These are phyloP conservation scores for Drosophila fuyamai DNA, from an alignment of 1,140 invertebrate genomes.

Conservation along the genomic window DNA sequence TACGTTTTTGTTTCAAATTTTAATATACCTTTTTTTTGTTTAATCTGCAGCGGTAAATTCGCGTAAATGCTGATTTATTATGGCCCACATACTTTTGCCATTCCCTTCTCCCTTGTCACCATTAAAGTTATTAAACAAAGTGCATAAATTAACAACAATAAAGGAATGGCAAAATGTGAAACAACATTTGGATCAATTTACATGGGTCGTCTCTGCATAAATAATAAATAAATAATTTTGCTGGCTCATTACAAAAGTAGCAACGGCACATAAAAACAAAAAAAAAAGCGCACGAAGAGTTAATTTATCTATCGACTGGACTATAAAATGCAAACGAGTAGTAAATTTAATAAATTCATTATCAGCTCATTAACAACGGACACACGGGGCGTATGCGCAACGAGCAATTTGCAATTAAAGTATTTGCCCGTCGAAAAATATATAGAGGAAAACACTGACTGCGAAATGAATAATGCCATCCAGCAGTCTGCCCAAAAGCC, in stretches of 20 bases:
- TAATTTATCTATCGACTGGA: constrained; percentile 56
- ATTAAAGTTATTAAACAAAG: constrained; percentile 75
- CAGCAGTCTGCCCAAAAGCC: constrained; percentile 17
- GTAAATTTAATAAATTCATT: constrained; percentile 83
- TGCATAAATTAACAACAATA: constrained; percentile 72
- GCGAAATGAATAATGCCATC: constrained; percentile 39
- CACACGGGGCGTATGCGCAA: constrained; percentile 59
- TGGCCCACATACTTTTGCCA: constrained; percentile 6
- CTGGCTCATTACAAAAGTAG: constrained; percentile 58
- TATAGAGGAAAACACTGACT: constrained; percentile 27
- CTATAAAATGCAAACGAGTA: constrained; percentile 59
- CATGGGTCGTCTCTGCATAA: constrained; percentile 54
- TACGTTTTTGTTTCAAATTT: background rate
- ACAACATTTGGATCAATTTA: constrained; percentile 63
- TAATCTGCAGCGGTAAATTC: constrained; percentile 12
- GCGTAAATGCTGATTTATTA: constrained; percentile 50
- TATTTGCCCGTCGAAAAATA: constrained; percentile 15
- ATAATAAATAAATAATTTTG: constrained; percentile 74
- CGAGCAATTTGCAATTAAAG: constrained; percentile 64
- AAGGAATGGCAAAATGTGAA: constrained; percentile 19
- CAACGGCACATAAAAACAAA: constrained; percentile 5
- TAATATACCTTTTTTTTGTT: constrained; percentile 2
- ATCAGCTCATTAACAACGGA: constrained; percentile 74
- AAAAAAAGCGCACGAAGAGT: constrained; percentile 23
- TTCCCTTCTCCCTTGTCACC: background rate